Conservation (phyloP, 2,888 invertebrate genomes). For the Sinodicranocentrus sp. region DNA sequence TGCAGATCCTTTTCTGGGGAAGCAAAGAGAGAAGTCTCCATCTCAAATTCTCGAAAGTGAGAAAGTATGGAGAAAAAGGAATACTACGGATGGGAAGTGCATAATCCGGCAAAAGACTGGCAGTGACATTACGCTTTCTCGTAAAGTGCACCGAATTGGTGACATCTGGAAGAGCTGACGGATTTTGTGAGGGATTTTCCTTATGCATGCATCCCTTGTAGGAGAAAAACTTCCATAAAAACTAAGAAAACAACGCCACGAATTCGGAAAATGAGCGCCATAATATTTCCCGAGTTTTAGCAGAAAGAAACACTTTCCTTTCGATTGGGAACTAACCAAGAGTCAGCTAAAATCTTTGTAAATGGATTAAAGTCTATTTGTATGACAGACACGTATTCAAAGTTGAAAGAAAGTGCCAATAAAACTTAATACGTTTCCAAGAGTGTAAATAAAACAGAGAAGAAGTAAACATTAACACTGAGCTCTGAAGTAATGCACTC, state of each 20-base stretch:
- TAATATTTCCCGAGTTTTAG: neutral
- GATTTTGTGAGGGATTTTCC: neutral
- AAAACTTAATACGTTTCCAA: slow-evolving; percentile 23
- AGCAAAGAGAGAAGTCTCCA: no score
- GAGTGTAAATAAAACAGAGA: slow-evolving; percentile 17
- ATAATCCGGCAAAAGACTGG: slow-evolving; percentile 13
- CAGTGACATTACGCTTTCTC: slow-evolving; percentile 19
- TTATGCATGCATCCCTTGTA: neutral
- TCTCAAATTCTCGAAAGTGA: no score
- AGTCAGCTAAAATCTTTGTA: slow-evolving; percentile 23
- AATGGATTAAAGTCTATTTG: slow-evolving; percentile 28
- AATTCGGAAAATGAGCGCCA: slow-evolving; percentile 4
- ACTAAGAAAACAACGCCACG: neutral
- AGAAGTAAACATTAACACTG: slow-evolving; percentile 22
- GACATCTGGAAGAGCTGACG: slow-evolving; percentile 12
- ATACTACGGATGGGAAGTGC: neutral
- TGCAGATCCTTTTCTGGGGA: no score
- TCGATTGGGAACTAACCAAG: neutral
- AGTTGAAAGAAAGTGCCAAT: slow-evolving; percentile 44
- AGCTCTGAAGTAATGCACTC: no score
- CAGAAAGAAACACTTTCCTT: neutral
- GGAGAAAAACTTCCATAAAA: neutral
- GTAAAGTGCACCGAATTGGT: neutral
- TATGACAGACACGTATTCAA: slow-evolving; percentile 48
- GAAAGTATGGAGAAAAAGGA: no score